Conservation (phyloP, 2,113 vertebrate species). For the Cololabis saira region DNA sequence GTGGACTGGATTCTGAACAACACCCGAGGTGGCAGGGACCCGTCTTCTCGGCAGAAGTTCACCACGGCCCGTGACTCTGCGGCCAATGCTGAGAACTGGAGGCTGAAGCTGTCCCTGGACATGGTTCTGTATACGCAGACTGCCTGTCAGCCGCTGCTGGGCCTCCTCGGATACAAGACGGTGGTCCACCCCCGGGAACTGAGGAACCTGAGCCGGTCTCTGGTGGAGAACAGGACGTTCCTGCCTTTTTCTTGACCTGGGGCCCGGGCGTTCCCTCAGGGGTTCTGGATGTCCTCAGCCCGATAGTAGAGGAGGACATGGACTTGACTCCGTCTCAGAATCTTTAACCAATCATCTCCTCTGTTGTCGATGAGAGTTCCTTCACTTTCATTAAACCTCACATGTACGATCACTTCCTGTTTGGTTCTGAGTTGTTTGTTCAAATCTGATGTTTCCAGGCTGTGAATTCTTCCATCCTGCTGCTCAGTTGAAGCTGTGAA, state of each 20-base stretch:
- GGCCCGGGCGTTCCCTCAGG: not conserved
- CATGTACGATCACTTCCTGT: too few species aligned
- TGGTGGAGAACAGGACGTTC: constrained; percentile 92
- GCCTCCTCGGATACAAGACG: constrained; percentile 89
- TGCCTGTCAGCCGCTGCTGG: constrained; percentile 89
- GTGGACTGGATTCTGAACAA: constrained; percentile 94
- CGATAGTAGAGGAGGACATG: too few species aligned
- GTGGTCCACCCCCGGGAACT: constrained; percentile 88
- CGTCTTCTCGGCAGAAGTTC: constrained; percentile 90
- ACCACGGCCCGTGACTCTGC: constrained; percentile 92
- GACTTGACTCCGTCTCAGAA: too few species aligned
- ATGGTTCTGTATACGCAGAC: constrained; percentile 92
- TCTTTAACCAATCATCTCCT: too few species aligned
- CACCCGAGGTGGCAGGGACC: constrained; percentile 86
- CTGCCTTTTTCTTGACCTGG: constrained; percentile 82
- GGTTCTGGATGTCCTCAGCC: too few species aligned
- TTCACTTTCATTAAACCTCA: too few species aligned
- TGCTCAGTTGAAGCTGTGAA: too few species aligned
- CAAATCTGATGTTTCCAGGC: too few species aligned
- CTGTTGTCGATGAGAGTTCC: too few species aligned
- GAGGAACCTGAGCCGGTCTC: constrained; percentile 88
- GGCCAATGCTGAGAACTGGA: constrained; percentile 92
- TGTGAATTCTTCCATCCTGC: too few species aligned
- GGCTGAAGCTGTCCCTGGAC: constrained; percentile 91
- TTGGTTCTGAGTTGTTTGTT: too few species aligned